phyloP scores from a whole-genome alignment of 2,888 invertebrate genomes.

The Athalia circularis region DNA sequence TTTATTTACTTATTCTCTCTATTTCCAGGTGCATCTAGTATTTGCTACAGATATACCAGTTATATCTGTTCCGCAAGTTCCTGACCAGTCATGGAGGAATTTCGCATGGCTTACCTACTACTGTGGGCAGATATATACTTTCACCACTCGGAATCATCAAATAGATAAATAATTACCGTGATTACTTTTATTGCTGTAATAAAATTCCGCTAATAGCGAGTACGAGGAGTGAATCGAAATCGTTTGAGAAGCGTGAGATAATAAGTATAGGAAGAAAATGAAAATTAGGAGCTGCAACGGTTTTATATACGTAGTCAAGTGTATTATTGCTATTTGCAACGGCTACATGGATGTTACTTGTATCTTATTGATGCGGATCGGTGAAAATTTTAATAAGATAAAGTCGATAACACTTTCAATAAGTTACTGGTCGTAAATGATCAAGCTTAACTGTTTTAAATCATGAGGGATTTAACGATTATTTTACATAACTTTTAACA shows the following conservation, averaged over 20 bases:
- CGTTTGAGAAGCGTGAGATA: constrained; percentile 43
- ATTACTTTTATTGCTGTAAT: constrained; percentile 56
- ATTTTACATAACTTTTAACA: not conserved
- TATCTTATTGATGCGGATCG: too few relatives aligned
- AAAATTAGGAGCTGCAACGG: constrained; percentile 1
- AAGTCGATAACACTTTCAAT: constrained; percentile 24
- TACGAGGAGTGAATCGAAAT: constrained; percentile 37
- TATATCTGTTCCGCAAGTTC: constrained; percentile 21
- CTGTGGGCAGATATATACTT: constrained; percentile 58
- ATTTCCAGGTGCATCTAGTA: too few relatives aligned
- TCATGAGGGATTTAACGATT: constrained; percentile 13
- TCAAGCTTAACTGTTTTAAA: constrained; percentile 7
- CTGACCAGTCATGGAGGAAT: constrained; percentile 52
- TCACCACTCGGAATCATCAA: constrained; percentile 62
- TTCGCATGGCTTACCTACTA: constrained; percentile 52
- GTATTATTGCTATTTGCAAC: constrained; percentile 15
- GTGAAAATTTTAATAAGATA: not conserved
- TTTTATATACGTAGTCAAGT: constrained; percentile 6
- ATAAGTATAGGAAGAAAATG: constrained; percentile 30
- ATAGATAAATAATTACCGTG: constrained; percentile 61
- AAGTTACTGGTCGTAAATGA: constrained; percentile 25
- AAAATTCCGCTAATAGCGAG: constrained; percentile 46
- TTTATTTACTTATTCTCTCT: not conserved
- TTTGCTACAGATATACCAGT: not conserved
- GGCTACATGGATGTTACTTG: not conserved